These are phyloP conservation scores for Craniophora ligustri DNA, from an alignment of 2,888 invertebrate species.

Conservation along the genomic window DNA sequence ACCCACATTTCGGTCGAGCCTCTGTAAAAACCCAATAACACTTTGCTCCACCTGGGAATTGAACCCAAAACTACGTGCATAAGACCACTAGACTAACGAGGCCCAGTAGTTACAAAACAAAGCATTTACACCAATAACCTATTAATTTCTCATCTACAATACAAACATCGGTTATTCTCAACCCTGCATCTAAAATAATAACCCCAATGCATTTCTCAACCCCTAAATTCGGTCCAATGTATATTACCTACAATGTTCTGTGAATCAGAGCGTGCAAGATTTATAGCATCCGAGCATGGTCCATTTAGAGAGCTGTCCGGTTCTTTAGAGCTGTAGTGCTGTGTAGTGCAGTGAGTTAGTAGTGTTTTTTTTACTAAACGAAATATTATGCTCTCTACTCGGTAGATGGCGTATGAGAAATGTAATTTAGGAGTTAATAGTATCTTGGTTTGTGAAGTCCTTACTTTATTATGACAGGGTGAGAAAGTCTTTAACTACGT, in stretches of 20 bases:
- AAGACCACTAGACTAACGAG: no score
- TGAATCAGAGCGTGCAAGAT: slow-evolving; percentile 61
- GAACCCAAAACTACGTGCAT: no score
- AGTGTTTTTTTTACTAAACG: background rate
- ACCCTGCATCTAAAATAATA: slow-evolving; percentile 21
- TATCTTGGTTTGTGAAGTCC: no score
- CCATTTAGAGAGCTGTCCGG: slow-evolving; percentile 46
- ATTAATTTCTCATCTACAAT: no score
- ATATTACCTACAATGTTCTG: slow-evolving; percentile 42
- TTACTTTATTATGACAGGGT: no score
- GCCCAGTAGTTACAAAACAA: no score
- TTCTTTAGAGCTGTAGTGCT: slow-evolving; percentile 9
- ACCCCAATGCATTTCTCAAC: background rate
- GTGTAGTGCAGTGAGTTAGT: slow-evolving; percentile 7
- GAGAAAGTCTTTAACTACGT: no score
- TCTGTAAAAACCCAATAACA: no score
- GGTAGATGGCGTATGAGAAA: background rate
- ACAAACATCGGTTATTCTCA: background rate
- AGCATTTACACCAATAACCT: no score
- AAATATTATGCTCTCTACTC: background rate
- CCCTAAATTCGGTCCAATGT: slow-evolving; percentile 21
- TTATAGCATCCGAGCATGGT: slow-evolving; percentile 51
- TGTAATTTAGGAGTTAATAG: background rate
- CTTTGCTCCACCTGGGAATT: no score
- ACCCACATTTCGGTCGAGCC: no score